These are phyloP conservation scores for Dioctria rufipes DNA, from an alignment of 2,888 invertebrate genomes.

Conservation along the genomic window DNA sequence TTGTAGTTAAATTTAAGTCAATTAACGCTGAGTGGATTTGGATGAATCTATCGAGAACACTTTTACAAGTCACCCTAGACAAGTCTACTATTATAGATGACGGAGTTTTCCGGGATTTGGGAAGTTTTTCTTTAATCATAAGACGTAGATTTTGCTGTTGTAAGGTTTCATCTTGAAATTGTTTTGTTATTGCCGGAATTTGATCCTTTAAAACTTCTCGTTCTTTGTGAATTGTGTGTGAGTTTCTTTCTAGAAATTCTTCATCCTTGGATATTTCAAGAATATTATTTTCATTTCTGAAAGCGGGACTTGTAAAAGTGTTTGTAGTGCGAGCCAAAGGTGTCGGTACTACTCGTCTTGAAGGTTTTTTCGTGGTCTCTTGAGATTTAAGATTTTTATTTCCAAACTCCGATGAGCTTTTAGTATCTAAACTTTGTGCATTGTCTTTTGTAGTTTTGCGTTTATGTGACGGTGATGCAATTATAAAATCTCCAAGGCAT, in stretches of 20 bases:
- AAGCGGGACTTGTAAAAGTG: slow-evolving; percentile 64
- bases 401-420: slow-evolving; percentile 30
- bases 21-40: slow-evolving; percentile 67
- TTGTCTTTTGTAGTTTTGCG: slow-evolving; percentile 58
- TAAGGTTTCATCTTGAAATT: slow-evolving; percentile 62
- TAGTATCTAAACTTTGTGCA: slow-evolving; percentile 43
- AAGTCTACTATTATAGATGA: slow-evolving; percentile 60
- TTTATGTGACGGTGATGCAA: slow-evolving; percentile 62
- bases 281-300: slow-evolving; percentile 70
- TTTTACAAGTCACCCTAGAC: slow-evolving; percentile 62
- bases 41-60: slow-evolving; percentile 64
- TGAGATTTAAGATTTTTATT: slow-evolving; percentile 52
- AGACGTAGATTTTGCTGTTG: neutral
- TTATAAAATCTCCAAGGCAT: slow-evolving; percentile 69
- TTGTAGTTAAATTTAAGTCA: slow-evolving; percentile 68
- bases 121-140: neutral
- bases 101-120: neutral
- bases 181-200: slow-evolving; percentile 65
- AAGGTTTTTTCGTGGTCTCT: slow-evolving; percentile 62
- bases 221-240: slow-evolving; percentile 65
- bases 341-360: slow-evolving; percentile 68
- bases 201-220: slow-evolving; percentile 65
- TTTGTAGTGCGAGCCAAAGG: slow-evolving; percentile 60
- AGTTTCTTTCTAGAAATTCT: slow-evolving; percentile 64
- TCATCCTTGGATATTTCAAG: slow-evolving; percentile 66